phyloP scores from a whole-genome alignment of 2,888 invertebrate species.

The Spilosoma lubricipeda region DNA sequence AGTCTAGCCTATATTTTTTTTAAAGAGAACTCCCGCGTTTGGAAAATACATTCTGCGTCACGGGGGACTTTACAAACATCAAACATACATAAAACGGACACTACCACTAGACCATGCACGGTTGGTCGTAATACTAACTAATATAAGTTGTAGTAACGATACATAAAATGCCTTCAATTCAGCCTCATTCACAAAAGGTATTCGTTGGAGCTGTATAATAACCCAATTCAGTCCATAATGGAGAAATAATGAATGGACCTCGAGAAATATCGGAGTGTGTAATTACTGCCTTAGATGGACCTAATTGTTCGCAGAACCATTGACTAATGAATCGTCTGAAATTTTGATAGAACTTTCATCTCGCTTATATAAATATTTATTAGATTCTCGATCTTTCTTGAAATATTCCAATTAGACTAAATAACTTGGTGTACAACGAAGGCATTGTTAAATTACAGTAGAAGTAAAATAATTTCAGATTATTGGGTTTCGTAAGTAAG shows the following conservation, averaged over 20 bases:
- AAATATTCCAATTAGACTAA: neutral
- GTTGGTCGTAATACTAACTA: no score
- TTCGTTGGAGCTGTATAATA: constrained; percentile 35
- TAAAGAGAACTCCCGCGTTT: no score
- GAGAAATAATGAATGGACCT: constrained; percentile 33
- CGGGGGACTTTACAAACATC: no score
- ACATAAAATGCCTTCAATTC: constrained; percentile 10
- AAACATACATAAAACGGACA: no score
- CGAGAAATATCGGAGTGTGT: constrained; percentile 31
- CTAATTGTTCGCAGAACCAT: constrained; percentile 37
- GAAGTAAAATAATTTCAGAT: neutral
- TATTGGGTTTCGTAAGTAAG: neutral
- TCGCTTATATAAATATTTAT: neutral
- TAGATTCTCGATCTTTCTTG: neutral
- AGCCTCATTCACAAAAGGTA: constrained; percentile 8
- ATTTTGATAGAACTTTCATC: constrained; percentile 27
- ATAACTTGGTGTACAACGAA: neutral
- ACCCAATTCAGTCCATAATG: constrained; percentile 34
- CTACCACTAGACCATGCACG: no score
- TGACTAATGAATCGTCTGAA: constrained; percentile 35
- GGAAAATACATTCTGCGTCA: no score
- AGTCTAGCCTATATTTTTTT: neutral
- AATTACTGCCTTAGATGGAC: constrained; percentile 37
- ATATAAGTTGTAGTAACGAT: neutral
- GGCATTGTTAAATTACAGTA: neutral